phyloP scores from a whole-genome alignment of 2,113 vertebrate genomes.

The Butorides virescens region DNA sequence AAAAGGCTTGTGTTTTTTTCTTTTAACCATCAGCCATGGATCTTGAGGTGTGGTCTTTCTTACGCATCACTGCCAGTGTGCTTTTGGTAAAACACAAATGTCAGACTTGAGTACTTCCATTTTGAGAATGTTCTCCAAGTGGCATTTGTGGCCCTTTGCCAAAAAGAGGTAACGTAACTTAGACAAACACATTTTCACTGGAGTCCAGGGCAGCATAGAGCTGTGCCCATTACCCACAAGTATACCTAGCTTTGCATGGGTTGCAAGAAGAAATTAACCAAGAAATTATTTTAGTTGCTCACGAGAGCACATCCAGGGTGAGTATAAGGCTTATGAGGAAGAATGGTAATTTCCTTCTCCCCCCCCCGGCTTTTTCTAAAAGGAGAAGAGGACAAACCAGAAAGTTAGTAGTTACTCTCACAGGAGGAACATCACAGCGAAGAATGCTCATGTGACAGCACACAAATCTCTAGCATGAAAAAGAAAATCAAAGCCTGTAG shows the following conservation, averaged over 20 bases:
- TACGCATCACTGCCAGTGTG: neutral
- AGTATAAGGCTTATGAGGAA: neutral
- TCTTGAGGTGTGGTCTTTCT: neutral
- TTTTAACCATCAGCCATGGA: neutral
- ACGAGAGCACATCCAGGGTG: neutral
- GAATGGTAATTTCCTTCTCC: neutral
- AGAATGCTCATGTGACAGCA: neutral
- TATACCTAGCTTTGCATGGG: neutral
- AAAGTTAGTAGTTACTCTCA: neutral
- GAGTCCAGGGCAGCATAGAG: neutral
- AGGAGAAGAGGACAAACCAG: neutral
- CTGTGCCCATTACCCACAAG: neutral
- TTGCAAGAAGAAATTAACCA: neutral
- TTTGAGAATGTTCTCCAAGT: neutral
- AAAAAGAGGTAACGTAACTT: neutral
- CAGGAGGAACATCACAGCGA: neutral
- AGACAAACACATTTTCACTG: neutral
- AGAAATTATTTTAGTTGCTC: neutral
- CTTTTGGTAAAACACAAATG: neutral
- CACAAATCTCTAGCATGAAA: neutral
- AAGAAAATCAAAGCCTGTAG: neutral
- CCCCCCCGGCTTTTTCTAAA: neutral
- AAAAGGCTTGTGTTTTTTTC: neutral
- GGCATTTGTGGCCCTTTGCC: neutral
- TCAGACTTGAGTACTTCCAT: neutral